Percentiles rank a stretch among this genome's conserved stretches.
These are phyloP conservation scores for Leptinotarsa texana DNA, from an alignment of 1,140 invertebrate genomes.

Conservation along the genomic window DNA sequence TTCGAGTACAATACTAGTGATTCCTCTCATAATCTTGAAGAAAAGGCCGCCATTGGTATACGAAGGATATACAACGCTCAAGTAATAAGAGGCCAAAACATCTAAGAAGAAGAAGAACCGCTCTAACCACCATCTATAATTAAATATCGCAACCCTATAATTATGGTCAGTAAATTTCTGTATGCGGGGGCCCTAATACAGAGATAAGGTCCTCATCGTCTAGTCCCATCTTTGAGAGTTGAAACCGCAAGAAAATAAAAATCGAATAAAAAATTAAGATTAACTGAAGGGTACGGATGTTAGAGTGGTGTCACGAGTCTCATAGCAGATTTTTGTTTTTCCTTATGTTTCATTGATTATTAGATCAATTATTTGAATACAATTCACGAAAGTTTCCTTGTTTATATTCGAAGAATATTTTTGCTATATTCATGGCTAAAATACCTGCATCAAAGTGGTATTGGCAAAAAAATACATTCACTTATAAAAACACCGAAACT, in stretches of 20 bases:
- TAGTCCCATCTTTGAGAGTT: conserved; percentile 45
- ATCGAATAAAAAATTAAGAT: conserved; percentile 18
- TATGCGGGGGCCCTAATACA: conserved; percentile 53
- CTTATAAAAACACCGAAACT: too few species aligned
- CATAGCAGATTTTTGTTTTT: too few species aligned
- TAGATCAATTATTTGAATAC: too few species aligned
- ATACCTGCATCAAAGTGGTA: too few species aligned
- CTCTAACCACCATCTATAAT: conserved; percentile 55
- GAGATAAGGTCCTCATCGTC: conserved; percentile 50
- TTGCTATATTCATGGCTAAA: too few species aligned
- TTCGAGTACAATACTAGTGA: neutral
- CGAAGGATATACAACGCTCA: neutral
- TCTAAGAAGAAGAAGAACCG: conserved; percentile 26
- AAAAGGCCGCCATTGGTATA: neutral
- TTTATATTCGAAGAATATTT: too few species aligned
- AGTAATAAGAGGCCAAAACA: conserved; percentile 26
- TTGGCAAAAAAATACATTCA: too few species aligned
- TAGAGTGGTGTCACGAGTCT: conserved; percentile 1
- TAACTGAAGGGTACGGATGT: conserved; percentile 10
- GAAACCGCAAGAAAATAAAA: neutral
- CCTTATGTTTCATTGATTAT: too few species aligned
- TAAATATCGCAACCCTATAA: conserved; percentile 59
- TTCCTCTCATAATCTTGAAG: neutral
- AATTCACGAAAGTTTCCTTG: too few species aligned
- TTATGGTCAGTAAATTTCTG: conserved; percentile 58